Percentiles rank a stretch among this genome's conserved stretches.
Conservation (phyloP, 2,888 invertebrate species). For the Agrotis puta region DNA sequence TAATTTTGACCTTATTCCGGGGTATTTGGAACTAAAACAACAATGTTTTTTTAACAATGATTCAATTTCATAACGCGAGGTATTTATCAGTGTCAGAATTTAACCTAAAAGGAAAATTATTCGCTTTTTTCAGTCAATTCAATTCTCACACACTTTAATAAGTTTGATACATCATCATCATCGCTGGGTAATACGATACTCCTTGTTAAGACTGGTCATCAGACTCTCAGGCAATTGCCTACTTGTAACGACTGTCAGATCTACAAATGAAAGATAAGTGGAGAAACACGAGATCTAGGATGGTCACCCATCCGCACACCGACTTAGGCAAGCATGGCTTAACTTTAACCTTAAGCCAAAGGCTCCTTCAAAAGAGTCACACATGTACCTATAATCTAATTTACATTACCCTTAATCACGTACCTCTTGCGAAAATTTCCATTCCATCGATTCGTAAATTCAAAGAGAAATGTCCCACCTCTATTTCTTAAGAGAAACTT, state of each 20-base stretch:
- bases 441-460: conserved; percentile 28
- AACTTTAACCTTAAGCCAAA: too few species aligned
- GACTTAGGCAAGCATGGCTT: too few species aligned
- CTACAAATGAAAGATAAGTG: too few species aligned
- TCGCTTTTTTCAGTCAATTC: too few species aligned
- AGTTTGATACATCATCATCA: too few species aligned
- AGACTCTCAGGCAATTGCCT: too few species aligned
- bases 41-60: neutral
- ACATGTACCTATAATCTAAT: conserved; percentile 11
- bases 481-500: conserved; percentile 37
- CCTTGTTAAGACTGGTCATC: too few species aligned
- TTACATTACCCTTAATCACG: conserved; percentile 36
- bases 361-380: conserved; percentile 1
- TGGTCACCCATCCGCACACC: too few species aligned
- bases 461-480: conserved; percentile 34
- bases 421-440: conserved; percentile 13
- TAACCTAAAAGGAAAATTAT: neutral
- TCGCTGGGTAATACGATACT: too few species aligned
- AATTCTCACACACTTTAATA: too few species aligned
- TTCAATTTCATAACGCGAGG: neutral
- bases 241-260: too few species aligned
- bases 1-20: conserved; percentile 6
- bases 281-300: too few species aligned
- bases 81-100: neutral
- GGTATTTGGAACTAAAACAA: conserved; percentile 12